Conservation (phyloP, 1,140 invertebrate genomes). For the Spodoptera frugiperda region DNA sequence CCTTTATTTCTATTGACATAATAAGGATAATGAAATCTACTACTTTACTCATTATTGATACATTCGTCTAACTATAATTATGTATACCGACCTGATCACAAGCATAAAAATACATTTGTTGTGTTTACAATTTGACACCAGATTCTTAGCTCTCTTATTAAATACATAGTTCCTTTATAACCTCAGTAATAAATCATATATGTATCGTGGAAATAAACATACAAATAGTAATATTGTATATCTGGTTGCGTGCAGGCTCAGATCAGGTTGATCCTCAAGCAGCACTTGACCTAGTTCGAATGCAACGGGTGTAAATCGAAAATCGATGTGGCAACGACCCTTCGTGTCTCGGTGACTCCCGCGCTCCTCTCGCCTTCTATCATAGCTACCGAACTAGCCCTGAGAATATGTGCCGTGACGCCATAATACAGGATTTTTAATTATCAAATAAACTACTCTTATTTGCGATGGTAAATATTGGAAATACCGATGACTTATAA, state of each 20-base stretch:
- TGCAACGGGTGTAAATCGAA: constrained; percentile 79
- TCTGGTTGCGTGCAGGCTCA: constrained; percentile 35
- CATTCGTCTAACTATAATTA: too few relatives aligned
- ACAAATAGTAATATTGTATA: not conserved
- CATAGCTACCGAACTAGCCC: not conserved
- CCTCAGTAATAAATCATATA: too few relatives aligned
- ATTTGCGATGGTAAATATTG: not conserved
- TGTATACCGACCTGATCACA: too few relatives aligned
- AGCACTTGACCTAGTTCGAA: constrained; percentile 80
- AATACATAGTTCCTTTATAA: too few relatives aligned
- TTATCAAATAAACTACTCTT: not conserved
- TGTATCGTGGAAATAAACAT: too few relatives aligned
- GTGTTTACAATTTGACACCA: too few relatives aligned
- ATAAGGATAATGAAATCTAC: too few relatives aligned
- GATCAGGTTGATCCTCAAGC: constrained; percentile 61
- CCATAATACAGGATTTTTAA: not conserved
- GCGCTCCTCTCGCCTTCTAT: constrained; percentile 60
- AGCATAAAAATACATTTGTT: too few relatives aligned
- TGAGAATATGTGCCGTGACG: not conserved
- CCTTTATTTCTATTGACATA: too few relatives aligned
- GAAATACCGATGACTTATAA: too few relatives aligned
- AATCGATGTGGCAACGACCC: constrained; percentile 84
- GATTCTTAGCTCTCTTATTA: too few relatives aligned
- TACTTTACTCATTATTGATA: too few relatives aligned
- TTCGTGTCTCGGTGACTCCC: constrained; percentile 62